A percentile compares a stretch with the other conserved stretches of the same genome.
Conservation (phyloP, 1,140 invertebrate genomes). For the Uloborus diversus region DNA sequence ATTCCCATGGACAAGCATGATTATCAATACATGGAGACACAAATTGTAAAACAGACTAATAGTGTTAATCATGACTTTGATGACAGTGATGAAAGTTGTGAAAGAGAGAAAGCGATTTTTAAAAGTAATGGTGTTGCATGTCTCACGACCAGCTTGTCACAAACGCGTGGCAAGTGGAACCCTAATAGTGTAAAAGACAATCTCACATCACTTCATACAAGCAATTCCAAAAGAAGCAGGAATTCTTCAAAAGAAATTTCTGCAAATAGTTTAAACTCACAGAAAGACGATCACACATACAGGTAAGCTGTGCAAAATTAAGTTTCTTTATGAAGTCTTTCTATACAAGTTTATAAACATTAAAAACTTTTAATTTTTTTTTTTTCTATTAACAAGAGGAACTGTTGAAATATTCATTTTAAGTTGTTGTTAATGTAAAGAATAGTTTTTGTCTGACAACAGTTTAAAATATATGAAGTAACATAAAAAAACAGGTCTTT, state of each 20-base stretch:
- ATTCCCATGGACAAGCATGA: slow-evolving; percentile 59
- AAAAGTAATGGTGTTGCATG: slow-evolving; percentile 49
- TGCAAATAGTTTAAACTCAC: slow-evolving; percentile 59
- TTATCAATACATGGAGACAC: slow-evolving; percentile 60
- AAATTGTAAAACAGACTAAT: slow-evolving; percentile 40
- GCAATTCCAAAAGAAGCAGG: slow-evolving; percentile 69
- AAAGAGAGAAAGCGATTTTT: slow-evolving; percentile 41
- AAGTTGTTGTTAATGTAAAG: no score
- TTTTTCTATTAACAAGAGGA: no score
- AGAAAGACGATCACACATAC: slow-evolving; percentile 72
- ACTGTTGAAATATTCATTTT: not conserved
- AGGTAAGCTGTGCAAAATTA: slow-evolving; percentile 63
- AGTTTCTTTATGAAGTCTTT: not conserved
- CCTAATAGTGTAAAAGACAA: slow-evolving; percentile 57
- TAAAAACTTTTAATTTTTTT: no score
- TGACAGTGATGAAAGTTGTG: slow-evolving; percentile 61
- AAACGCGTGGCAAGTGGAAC: slow-evolving; percentile 24
- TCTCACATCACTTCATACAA: slow-evolving; percentile 64
- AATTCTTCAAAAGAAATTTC: slow-evolving; percentile 67
- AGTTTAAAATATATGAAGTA: no score
- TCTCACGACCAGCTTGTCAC: slow-evolving; percentile 39
- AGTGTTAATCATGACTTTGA: slow-evolving; percentile 71
- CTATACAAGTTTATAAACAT: not conserved
- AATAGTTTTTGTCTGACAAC: no score
- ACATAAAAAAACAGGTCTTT: no score